Base-by-base conservation (phyloP, 2,888 invertebrate genomes). In the Caenorhabditis doughertyi region DNA sequence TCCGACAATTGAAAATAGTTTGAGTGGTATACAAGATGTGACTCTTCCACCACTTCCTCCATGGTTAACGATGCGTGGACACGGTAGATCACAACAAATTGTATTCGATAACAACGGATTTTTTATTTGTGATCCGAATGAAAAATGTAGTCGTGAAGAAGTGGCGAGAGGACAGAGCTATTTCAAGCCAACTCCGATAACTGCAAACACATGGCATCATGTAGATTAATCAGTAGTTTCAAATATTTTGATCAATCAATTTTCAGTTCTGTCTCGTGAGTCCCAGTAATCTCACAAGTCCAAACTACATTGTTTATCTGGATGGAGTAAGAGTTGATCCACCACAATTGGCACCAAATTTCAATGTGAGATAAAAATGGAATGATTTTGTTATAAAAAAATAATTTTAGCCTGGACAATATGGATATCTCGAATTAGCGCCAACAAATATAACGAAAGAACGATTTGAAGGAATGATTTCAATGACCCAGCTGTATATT, bases 181-280 rank as follows among this genome's bases (percentile, higher is more conserved):
- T 47, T 80, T 44, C 32, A 67, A 39, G 23, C n/a, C 35, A 27
- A 72, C 72, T n/a, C 47, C 74, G 32, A 81, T 81, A 7, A 70
- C 81, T 35, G 70, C 81, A 9, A 81, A 81, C 21, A 81, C 81
- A 21, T 81, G 81, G 81, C 81, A 81, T 81, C 81, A 81, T 76
- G 81, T 81, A 27, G 80, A n/a, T 13, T 42, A 16, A 11, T 42
- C 3, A 42, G 3, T 13, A 3, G 9, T 42, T 16, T 42, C 9
- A 42, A 42, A 42, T 16, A 42, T 5, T 35, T 35, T 65, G 13
- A 44, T 23, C n/a, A n/a, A 13, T n/a, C 3, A 18, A n/a, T 42
- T 65, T 82, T 51, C 62, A 82, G 81, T 82, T 72, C 39, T 82
- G 81, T 29, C 11, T 82, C 3, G 81, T 82, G 21, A 77, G 77